A percentile compares a stretch with the other conserved stretches of the same genome.
Evolutionary conservation across 2,888 invertebrate genomes (phyloP).

Genomic region (Cotesia congregata): DNA sequence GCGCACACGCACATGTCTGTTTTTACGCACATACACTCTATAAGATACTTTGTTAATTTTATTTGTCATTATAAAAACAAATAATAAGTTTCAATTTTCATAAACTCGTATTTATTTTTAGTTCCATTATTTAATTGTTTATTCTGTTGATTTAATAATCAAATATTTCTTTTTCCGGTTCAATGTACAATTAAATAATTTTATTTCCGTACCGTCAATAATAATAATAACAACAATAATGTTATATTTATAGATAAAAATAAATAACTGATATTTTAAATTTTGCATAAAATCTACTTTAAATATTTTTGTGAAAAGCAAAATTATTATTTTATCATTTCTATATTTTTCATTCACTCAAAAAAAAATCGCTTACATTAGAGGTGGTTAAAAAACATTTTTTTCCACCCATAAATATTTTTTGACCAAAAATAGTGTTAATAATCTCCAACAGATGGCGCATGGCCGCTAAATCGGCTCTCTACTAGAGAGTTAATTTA

Average conservation of each 20-base stretch:
- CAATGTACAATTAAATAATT: not conserved
- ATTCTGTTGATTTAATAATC: not conserved
- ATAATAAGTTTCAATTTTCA: not conserved
- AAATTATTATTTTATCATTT: too few relatives aligned
- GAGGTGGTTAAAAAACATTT: too few relatives aligned
- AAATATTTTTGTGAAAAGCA: too few relatives aligned
- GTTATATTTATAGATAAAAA: not conserved
- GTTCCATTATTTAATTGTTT: not conserved
- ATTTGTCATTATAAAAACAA: not conserved
- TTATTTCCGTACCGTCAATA: slow-evolving; percentile 20
- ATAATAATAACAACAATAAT: slow-evolving; percentile 26
- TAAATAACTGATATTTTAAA: not conserved
- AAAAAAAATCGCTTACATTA: too few relatives aligned
- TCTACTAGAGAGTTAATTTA: too few relatives aligned
- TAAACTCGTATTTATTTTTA: not conserved
- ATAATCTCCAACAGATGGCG: too few relatives aligned
- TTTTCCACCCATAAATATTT: too few relatives aligned
- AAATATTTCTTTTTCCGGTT: not conserved
- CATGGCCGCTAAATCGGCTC: too few relatives aligned
- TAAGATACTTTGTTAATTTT: not conserved
- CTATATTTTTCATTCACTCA: too few relatives aligned
- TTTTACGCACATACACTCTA: too few relatives aligned
- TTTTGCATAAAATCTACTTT: not conserved
- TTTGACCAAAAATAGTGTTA: too few relatives aligned
- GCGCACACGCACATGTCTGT: too few relatives aligned